phyloP scores from a whole-genome alignment of 2,113 vertebrate species.

The Sapayoa aenigma region DNA sequence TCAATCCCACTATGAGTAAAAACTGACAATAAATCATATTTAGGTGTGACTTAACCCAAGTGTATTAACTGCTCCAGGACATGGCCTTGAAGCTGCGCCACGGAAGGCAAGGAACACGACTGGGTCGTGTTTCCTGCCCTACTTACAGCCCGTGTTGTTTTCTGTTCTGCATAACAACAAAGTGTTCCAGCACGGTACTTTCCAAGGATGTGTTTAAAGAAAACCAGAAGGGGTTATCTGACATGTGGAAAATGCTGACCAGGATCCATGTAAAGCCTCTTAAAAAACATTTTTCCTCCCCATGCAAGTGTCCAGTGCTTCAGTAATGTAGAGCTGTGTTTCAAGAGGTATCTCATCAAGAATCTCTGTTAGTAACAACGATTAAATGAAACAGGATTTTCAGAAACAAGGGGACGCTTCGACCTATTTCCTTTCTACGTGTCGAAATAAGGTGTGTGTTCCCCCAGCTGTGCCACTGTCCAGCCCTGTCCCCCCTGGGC shows the following conservation, averaged over 20 bases:
- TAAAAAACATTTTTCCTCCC: background rate
- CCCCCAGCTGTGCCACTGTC: background rate
- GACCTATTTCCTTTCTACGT: background rate
- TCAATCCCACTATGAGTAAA: background rate
- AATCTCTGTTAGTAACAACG: background rate
- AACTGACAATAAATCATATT: background rate
- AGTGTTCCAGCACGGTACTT: rapidly evolving
- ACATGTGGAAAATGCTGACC: background rate
- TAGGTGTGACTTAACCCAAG: background rate
- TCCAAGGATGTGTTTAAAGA: background rate
- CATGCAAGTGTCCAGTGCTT: background rate
- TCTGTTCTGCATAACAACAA: background rate
- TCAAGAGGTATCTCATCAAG: background rate
- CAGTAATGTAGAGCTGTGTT: background rate
- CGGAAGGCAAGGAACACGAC: rapidly evolving
- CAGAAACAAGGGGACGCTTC: background rate
- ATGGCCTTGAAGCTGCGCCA: background rate
- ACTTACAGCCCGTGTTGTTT: background rate
- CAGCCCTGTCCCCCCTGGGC: rapidly evolving
- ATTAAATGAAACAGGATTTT: background rate
- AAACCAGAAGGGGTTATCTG: background rate
- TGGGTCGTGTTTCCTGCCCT: background rate
- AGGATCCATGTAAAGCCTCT: background rate
- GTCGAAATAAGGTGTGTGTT: background rate
- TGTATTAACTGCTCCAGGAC: background rate